These are phyloP conservation scores for Rhodophaea formosa DNA, from an alignment of 2,888 invertebrate species.

Conservation along the genomic window DNA sequence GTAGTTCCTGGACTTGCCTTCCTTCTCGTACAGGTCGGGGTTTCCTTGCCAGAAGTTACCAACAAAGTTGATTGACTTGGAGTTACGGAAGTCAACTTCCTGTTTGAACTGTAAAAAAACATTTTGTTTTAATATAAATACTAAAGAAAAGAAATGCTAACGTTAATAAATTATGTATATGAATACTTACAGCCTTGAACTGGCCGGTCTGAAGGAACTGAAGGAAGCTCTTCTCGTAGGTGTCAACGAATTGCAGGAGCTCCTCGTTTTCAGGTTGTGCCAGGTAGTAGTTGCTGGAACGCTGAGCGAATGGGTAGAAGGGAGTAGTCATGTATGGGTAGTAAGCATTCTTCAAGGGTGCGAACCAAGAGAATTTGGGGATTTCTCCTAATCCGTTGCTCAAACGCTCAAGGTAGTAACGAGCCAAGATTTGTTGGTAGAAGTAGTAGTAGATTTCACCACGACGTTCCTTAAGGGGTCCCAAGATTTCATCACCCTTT, in stretches of 20 bases:
- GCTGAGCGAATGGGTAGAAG: conserved; percentile 76
- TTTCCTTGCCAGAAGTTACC: conserved; percentile 82
- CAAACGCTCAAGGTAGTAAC: conserved; percentile 86
- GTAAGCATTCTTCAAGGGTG: conserved; percentile 72
- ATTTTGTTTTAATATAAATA: neutral
- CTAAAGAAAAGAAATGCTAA: neutral
- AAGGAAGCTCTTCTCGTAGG: conserved; percentile 79
- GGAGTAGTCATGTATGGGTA: conserved; percentile 41
- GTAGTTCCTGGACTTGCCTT: conserved; percentile 46
- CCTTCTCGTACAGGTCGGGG: conserved; percentile 64
- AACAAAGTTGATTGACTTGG: conserved; percentile 76
- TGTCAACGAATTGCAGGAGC: conserved; percentile 76
- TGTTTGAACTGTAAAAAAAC: conserved; percentile 48
- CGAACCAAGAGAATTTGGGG: conserved; percentile 82
- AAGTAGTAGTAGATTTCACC: conserved; percentile 84
- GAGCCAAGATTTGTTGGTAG: conserved; percentile 85
- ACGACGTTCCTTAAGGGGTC: conserved; percentile 77
- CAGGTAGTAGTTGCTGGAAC: conserved; percentile 82
- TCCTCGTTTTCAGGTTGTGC: conserved; percentile 72
- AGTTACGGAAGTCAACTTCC: conserved; percentile 53
- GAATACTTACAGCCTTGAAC: conserved; percentile 81
- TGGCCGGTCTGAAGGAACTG: conserved; percentile 78
- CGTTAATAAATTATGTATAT: neutral
- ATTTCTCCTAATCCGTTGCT: conserved; percentile 84
- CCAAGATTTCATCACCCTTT: conserved; percentile 68